Conservation (phyloP, 2,113 vertebrate species). For the Pseudonaja textilis region DNA sequence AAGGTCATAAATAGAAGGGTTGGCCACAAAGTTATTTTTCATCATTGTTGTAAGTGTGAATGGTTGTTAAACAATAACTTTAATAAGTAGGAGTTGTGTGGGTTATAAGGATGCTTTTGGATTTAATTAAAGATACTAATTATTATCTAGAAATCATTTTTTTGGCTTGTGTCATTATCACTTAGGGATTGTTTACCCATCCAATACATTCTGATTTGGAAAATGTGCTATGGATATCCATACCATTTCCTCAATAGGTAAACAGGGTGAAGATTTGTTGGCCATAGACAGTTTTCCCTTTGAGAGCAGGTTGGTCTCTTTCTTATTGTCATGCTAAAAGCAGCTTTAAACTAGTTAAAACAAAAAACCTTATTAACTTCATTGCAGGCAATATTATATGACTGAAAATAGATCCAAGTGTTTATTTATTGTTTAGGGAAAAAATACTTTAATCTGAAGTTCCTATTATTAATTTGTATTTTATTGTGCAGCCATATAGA, state of each 20-base stretch:
- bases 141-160: not conserved
- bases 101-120: not conserved
- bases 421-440: not conserved
- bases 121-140: not conserved
- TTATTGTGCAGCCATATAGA: not conserved
- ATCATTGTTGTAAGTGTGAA: too few relatives aligned
- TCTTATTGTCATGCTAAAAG: not conserved
- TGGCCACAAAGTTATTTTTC: too few relatives aligned
- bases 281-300: not conserved
- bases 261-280: not conserved
- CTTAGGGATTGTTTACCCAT: not conserved
- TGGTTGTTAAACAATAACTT: too few relatives aligned
- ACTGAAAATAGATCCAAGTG: not conserved
- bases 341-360: not conserved
- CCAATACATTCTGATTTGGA: not conserved
- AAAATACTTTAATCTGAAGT: not conserved
- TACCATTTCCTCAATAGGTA: not conserved
- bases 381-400: not conserved
- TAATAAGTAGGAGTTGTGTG: not conserved
- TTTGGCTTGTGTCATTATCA: not conserved
- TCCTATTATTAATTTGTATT: not conserved
- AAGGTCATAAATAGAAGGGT: too few relatives aligned
- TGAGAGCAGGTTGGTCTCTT: not conserved
- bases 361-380: not conserved
- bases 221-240: not conserved